phyloP scores from a whole-genome alignment of 2,888 invertebrate species.

The Nineta flava region DNA sequence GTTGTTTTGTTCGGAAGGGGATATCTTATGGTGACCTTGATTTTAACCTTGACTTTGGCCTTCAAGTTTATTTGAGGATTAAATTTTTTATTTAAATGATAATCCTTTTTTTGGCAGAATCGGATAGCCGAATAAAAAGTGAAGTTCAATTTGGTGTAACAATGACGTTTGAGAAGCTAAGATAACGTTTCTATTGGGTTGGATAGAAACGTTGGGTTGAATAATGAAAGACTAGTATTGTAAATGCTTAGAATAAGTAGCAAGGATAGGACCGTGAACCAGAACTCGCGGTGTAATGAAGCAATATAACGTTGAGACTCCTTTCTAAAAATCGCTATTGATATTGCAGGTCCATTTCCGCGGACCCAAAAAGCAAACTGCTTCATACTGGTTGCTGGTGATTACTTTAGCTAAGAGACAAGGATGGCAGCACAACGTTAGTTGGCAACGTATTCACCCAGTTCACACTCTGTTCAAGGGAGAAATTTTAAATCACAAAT shows the following conservation, averaged over 20 bases:
- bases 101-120: too few relatives aligned
- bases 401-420: too few relatives aligned
- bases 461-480: too few relatives aligned
- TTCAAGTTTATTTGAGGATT: too few relatives aligned
- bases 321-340: slow-evolving; percentile 14
- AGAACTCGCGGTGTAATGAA: slow-evolving; percentile 6
- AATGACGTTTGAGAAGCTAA: slow-evolving; percentile 5
- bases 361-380: slow-evolving; percentile 9
- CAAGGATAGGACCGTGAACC: background rate
- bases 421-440: too few relatives aligned
- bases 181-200: slow-evolving; percentile 10
- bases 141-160: background rate
- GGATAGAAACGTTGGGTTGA: background rate
- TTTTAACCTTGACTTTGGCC: too few relatives aligned
- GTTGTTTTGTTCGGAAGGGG: too few relatives aligned
- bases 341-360: slow-evolving; percentile 14
- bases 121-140: background rate
- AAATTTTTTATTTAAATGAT: too few relatives aligned
- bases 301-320: slow-evolving; percentile 12
- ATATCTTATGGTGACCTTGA: too few relatives aligned
- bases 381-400: slow-evolving; percentile 12
- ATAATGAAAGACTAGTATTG: slow-evolving; percentile 6
- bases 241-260: slow-evolving; percentile 3
- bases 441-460: too few relatives aligned
- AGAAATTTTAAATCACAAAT: too few relatives aligned